phyloP scores from a whole-genome alignment of 1,140 invertebrate genomes.

The Diorhabda elongata region DNA sequence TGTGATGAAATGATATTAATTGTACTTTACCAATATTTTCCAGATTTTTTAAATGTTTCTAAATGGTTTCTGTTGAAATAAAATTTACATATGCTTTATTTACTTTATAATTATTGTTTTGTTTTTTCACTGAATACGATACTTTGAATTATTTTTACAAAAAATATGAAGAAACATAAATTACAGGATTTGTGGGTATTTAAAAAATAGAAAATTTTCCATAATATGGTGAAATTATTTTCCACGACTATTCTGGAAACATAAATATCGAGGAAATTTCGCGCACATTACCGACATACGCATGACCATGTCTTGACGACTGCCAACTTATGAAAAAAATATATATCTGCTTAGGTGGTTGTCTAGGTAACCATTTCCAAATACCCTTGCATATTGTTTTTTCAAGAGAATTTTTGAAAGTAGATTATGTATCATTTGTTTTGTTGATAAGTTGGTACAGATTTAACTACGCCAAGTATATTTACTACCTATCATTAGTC shows the following conservation, averaged over 20 bases:
- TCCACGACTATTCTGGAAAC: neutral
- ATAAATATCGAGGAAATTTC: neutral
- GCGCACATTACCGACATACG: conserved; percentile 1
- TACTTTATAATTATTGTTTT: neutral
- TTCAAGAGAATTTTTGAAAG: no score
- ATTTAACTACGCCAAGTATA: no score
- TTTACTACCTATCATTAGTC: no score
- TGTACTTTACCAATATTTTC: neutral
- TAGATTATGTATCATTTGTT: no score
- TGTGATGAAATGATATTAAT: neutral
- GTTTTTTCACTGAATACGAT: neutral
- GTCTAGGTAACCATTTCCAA: neutral
- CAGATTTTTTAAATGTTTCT: neutral
- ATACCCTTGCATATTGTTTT: no score
- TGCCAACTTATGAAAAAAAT: neutral
- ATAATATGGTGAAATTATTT: conserved; percentile 3
- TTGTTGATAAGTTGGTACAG: no score
- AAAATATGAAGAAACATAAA: neutral
- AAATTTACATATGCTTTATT: neutral
- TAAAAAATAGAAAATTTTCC: neutral
- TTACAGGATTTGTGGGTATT: neutral
- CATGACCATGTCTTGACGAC: neutral
- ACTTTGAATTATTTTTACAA: neutral
- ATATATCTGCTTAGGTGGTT: neutral
- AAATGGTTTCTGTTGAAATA: neutral